phyloP scores from a whole-genome alignment of 2,888 invertebrate species.

The Acrocera orbiculus region DNA sequence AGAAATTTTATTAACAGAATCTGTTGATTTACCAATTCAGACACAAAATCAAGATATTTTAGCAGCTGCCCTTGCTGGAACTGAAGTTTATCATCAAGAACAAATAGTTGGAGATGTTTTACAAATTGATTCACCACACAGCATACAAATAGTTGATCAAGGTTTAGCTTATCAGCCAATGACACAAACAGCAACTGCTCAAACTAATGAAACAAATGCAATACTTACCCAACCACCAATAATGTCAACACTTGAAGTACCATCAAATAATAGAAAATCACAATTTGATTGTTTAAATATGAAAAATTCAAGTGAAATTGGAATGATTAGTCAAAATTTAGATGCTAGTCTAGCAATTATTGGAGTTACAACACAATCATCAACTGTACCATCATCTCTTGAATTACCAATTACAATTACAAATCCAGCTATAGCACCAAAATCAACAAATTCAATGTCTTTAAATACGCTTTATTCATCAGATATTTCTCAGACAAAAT shows the following conservation, averaged over 20 bases:
- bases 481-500: not conserved
- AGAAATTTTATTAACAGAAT: conserved; percentile 2
- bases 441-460: conserved; percentile 18
- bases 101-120: conserved; percentile 11
- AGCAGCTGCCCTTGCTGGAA: conserved; percentile 56
- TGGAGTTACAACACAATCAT: conserved; percentile 34
- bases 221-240: conserved; percentile 60
- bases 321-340: conserved; percentile 20
- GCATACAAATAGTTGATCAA: conserved; percentile 9
- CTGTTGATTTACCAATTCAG: conserved; percentile 5
- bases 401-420: conserved; percentile 61
- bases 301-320: conserved; percentile 17
- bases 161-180: conserved; percentile 17
- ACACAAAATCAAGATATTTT: conserved; percentile 48
- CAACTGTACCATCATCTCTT: conserved; percentile 46
- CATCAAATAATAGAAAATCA: conserved; percentile 30
- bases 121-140: conserved; percentile 15
- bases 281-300: conserved; percentile 6
- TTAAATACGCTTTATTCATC: conserved; percentile 13
- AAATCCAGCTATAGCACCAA: conserved; percentile 49
- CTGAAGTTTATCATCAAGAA: conserved; percentile 49
- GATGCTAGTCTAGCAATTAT: conserved; percentile 41
- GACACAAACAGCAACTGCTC: conserved; percentile 22
- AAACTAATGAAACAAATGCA: conserved; percentile 58
- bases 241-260: conserved; percentile 61